Percentiles rank a stretch among this genome's conserved stretches.
These are phyloP conservation scores for Anoplophora glabripennis DNA, from an alignment of 1,140 invertebrate genomes.

Conservation along the genomic window DNA sequence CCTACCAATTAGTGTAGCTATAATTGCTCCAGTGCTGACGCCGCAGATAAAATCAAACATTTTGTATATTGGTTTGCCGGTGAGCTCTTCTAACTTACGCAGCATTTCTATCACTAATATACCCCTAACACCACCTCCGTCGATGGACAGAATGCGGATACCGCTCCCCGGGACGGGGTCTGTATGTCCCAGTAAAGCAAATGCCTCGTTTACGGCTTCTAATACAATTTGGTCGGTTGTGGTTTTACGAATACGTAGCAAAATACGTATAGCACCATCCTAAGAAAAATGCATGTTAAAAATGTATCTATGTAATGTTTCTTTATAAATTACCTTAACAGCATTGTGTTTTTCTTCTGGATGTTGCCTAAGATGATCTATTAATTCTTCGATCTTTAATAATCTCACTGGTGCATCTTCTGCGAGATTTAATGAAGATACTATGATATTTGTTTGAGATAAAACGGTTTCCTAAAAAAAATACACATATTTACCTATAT, in stretches of 20 bases:
- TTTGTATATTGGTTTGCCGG: conserved; percentile 63
- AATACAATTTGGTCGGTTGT: conserved; percentile 50
- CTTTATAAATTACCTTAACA: conserved; percentile 58
- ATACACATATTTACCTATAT: conserved; percentile 7
- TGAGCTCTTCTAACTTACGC: conserved; percentile 71
- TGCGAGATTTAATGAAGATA: conserved; percentile 61
- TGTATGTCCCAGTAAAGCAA: conserved; percentile 73
- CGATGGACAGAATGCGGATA: conserved; percentile 80
- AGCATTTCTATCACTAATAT: conserved; percentile 80
- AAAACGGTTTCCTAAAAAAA: conserved; percentile 58
- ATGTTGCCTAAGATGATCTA: conserved; percentile 66
- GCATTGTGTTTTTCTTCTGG: conserved; percentile 69
- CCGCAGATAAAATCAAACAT: conserved; percentile 91
- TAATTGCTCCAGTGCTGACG: conserved; percentile 83
- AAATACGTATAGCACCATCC: conserved; percentile 61
- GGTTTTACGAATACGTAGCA: conserved; percentile 54
- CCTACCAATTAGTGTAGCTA: conserved; percentile 12
- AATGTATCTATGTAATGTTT: not conserved
- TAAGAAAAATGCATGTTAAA: conserved; percentile 42
- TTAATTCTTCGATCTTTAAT: conserved; percentile 49
- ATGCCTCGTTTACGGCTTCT: conserved; percentile 57
- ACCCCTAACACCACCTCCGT: conserved; percentile 87
- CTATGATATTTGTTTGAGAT: conserved; percentile 65
- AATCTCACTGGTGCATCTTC: conserved; percentile 58
- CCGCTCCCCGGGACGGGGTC: conserved; percentile 69